Base-by-base conservation (phyloP, 2,888 invertebrate species). In the Drosophila imparisetae region DNA sequence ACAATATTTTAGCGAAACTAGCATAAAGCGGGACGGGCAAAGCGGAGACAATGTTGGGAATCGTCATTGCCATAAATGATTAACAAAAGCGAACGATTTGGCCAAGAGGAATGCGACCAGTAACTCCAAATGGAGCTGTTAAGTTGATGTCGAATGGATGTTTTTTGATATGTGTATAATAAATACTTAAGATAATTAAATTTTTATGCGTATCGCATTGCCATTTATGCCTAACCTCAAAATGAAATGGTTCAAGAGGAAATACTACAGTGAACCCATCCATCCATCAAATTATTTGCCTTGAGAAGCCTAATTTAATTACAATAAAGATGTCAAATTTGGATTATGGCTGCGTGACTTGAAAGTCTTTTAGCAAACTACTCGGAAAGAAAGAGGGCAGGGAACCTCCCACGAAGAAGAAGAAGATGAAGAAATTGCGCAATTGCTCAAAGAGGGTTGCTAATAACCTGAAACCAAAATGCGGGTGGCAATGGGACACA, bases 381-480 rank as follows among this genome's bases (percentile, higher is more conserved):
- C 21, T 42, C 21, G 5, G 13, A 11, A 32, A 24, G 32, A 6
- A 2, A 11, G 18, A 13, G 15, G 34, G 15, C 15, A 30, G 53
- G 55, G 71, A 76, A 78, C 89, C 84, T 58, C 89, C 77, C 85
- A 85, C 83, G 81, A 75, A 48, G 79, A 34, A 52, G 88, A 48
- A 24, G 30, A 6, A 15, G 36, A 53, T 45, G 34, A 67, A 79
- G 66, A 77, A 75, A 80, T 84, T 80, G 80, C 88, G 87, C 83
- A 87, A 82, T 80, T 80, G 60, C 65, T 55, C 48, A 65, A 52
- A 15, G 50, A 52, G 72, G 60, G 68, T 70, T 70, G 80, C 53
- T 30, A 34, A 66, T 63, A 83, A 89, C 68, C 72, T 67, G 72
- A 85, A 69, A 89, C 80, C 62, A 54, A 64, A 72, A 85, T 85